These are phyloP conservation scores for Orthonevra nobilis DNA, from an alignment of 2,888 invertebrate genomes.

Conservation along the genomic window DNA sequence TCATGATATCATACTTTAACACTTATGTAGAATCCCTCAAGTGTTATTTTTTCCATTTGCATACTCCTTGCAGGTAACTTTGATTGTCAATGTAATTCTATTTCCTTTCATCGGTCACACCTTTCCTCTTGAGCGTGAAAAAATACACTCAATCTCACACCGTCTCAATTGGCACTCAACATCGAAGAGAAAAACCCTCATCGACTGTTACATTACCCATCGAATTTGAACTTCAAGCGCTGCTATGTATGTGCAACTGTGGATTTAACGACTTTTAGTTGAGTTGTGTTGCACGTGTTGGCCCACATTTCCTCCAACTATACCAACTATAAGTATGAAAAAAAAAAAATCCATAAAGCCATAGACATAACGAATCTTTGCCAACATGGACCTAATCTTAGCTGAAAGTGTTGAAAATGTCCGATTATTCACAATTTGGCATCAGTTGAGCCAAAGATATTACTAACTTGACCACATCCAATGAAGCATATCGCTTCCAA, in stretches of 20 bases:
- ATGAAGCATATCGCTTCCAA: conserved; percentile 11
- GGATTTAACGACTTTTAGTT: no score
- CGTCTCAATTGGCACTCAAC: background rate
- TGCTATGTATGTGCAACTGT: no score
- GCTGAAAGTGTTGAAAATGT: conserved; percentile 13
- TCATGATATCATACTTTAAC: no score
- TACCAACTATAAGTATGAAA: no score
- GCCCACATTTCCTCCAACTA: background rate
- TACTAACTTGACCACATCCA: background rate
- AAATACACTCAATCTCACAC: background rate
- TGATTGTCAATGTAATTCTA: no score
- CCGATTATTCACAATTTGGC: conserved; percentile 4
- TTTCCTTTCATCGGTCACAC: no score
- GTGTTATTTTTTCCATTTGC: no score
- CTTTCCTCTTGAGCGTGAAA: no score
- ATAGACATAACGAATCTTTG: background rate
- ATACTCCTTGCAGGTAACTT: no score
- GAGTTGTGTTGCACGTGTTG: no score
- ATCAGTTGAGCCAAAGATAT: background rate
- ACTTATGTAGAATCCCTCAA: no score
- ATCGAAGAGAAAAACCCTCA: background rate
- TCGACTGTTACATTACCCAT: background rate
- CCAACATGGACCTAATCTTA: background rate
- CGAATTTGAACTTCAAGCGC: background rate
- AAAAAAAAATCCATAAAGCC: background rate